These are phyloP conservation scores for Homalodisca vitripennis DNA, from an alignment of 1,140 invertebrate species.

Conservation along the genomic window DNA sequence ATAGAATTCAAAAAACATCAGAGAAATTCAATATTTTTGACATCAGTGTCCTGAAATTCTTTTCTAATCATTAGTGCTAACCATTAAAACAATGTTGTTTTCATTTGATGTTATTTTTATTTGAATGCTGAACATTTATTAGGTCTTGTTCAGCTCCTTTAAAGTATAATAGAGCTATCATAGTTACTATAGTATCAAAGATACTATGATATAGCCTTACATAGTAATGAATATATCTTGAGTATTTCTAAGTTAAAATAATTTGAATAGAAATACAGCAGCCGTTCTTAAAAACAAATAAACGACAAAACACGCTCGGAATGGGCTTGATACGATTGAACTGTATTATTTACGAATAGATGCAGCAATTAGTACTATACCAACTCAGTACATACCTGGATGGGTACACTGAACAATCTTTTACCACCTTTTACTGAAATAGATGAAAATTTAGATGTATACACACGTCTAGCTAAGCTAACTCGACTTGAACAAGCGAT, in stretches of 20 bases:
- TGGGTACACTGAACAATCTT: slow-evolving; percentile 21
- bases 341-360: slow-evolving; percentile 4
- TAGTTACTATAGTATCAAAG: slow-evolving; percentile 36
- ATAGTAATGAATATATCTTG: slow-evolving; percentile 36
- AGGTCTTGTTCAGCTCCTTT: slow-evolving; percentile 35
- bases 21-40: too few relatives aligned
- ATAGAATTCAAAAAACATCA: too few relatives aligned
- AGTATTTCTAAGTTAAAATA: slow-evolving; percentile 34
- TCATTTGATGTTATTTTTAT: neutral
- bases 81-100: too few relatives aligned
- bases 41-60: too few relatives aligned
- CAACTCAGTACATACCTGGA: slow-evolving; percentile 14
- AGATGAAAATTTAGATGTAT: slow-evolving; percentile 34
- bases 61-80: too few relatives aligned
- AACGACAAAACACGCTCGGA: neutral
- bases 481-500: slow-evolving; percentile 28
- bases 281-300: slow-evolving; percentile 22
- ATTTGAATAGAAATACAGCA: slow-evolving; percentile 34
- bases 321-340: slow-evolving; percentile 30
- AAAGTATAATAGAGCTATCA: slow-evolving; percentile 34
- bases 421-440: slow-evolving; percentile 20
- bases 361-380: slow-evolving; percentile 21
- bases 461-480: slow-evolving; percentile 28
- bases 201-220: slow-evolving; percentile 32
- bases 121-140: slow-evolving; percentile 27